Conservation (phyloP, 2,888 invertebrate genomes). For the Enchytraeus crypticus region DNA sequence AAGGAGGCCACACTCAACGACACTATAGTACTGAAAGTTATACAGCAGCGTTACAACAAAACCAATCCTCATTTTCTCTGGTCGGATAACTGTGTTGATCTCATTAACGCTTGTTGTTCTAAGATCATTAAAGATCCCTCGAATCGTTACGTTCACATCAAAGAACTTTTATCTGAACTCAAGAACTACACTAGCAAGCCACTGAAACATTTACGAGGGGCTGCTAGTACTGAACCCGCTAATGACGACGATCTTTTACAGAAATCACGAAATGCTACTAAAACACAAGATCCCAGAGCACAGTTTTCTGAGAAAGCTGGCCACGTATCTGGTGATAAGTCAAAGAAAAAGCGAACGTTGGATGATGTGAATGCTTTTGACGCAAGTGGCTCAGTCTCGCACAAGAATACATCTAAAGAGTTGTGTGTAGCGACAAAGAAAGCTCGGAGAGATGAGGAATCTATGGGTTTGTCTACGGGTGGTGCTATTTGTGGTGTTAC, state of each 20-base stretch:
- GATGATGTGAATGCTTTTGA: too few species aligned
- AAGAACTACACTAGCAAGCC: constrained; percentile 27
- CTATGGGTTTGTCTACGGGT: too few species aligned
- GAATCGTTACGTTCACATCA: constrained; percentile 11
- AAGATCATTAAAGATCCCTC: constrained; percentile 1
- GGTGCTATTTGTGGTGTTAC: too few species aligned
- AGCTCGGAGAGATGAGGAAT: too few species aligned
- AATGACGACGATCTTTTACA: not conserved
- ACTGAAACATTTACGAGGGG: not conserved
- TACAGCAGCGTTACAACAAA: constrained; percentile 31
- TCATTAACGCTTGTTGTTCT: not conserved
- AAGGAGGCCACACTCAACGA: constrained; percentile 16
- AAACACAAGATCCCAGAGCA: too few species aligned
- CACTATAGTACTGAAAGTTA: constrained; percentile 27
- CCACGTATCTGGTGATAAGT: too few species aligned
- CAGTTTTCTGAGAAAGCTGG: too few species aligned
- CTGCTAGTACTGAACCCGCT: not conserved
- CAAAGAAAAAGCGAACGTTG: too few species aligned
- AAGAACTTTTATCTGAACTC: constrained; percentile 22
- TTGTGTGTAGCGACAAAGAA: too few species aligned
- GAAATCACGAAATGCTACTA: too few species aligned
- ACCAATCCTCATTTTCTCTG: constrained; percentile 27
- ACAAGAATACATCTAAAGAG: too few species aligned
- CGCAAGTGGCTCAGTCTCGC: too few species aligned
- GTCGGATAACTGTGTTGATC: constrained; percentile 32